Conservation (phyloP, 2,888 invertebrate species). For the Mimumesa dahlbomi region DNA sequence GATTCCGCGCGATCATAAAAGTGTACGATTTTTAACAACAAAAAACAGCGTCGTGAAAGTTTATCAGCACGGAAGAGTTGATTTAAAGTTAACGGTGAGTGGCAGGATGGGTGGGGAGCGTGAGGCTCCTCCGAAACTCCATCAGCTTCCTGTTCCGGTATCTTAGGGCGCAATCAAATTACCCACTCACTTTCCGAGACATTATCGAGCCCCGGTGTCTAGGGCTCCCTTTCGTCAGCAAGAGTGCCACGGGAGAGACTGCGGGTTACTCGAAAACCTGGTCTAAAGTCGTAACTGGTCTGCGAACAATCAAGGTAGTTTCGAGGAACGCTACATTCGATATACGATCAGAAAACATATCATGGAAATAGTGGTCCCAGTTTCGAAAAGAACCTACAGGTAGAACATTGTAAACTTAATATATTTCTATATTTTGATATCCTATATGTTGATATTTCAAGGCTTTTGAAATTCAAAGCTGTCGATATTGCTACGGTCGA, state of each 20-base stretch:
- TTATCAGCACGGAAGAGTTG: conserved; percentile 53
- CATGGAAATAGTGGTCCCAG: no score
- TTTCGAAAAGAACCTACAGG: no score
- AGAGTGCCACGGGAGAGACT: conserved; percentile 18
- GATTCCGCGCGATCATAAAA: background rate
- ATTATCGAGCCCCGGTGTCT: conserved; percentile 71
- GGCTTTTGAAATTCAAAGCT: no score
- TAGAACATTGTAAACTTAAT: no score
- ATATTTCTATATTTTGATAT: no score
- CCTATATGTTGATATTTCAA: no score
- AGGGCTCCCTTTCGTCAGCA: conserved; percentile 31
- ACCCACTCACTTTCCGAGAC: conserved; percentile 76
- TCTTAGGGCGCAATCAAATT: conserved; percentile 77
- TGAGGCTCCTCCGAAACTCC: conserved; percentile 70
- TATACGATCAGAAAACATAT: no score
- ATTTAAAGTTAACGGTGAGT: conserved; percentile 60
- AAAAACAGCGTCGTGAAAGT: no score
- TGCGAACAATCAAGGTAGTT: no score
- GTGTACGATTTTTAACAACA: conserved; percentile 30
- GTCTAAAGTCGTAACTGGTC: no score
- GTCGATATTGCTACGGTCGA: no score
- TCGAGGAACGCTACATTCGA: no score
- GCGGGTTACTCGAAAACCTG: conserved; percentile 21
- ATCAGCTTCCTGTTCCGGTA: conserved; percentile 73
- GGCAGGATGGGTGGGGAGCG: conserved; percentile 20